phyloP scores from a whole-genome alignment of 2,888 invertebrate species.

The Netelia melanura region DNA sequence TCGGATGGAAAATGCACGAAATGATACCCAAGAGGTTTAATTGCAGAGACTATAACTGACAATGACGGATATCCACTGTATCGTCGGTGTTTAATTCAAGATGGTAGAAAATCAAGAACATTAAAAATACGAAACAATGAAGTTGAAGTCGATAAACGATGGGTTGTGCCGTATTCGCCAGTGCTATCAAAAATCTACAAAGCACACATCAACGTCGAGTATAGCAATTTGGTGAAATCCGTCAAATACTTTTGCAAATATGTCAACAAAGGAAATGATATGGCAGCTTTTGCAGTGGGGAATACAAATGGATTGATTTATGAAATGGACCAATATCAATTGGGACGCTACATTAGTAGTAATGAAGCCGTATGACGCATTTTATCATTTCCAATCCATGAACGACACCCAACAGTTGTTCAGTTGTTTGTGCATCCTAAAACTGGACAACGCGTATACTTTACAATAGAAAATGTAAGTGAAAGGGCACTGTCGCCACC shows the following conservation, averaged over 20 bases:
- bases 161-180: conserved; percentile 26
- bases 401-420: conserved; percentile 74
- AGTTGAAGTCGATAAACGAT: conserved; percentile 39
- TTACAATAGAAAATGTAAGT: conserved; percentile 15
- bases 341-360: conserved; percentile 76
- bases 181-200: conserved; percentile 21
- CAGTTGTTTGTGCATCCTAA: conserved; percentile 75
- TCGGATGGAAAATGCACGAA: conserved; percentile 13
- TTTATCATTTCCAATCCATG: conserved; percentile 72
- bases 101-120: not conserved
- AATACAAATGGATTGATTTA: conserved; percentile 45
- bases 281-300: not conserved
- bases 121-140: not conserved
- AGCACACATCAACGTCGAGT: conserved; percentile 44
- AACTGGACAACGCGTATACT: conserved; percentile 74
- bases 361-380: conserved; percentile 76
- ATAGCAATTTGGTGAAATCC: conserved; percentile 29
- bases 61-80: conserved; percentile 21
- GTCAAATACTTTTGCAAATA: conserved; percentile 54
- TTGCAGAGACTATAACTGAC: conserved; percentile 13
- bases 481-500: not conserved
- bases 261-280: conserved; percentile 13
- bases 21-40: conserved; percentile 24
- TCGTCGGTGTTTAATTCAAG: not conserved
- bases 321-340: conserved; percentile 74